These are phyloP conservation scores for Mareca penelope DNA, from an alignment of 2,797 vertebrate genomes.

Conservation along the genomic window DNA sequence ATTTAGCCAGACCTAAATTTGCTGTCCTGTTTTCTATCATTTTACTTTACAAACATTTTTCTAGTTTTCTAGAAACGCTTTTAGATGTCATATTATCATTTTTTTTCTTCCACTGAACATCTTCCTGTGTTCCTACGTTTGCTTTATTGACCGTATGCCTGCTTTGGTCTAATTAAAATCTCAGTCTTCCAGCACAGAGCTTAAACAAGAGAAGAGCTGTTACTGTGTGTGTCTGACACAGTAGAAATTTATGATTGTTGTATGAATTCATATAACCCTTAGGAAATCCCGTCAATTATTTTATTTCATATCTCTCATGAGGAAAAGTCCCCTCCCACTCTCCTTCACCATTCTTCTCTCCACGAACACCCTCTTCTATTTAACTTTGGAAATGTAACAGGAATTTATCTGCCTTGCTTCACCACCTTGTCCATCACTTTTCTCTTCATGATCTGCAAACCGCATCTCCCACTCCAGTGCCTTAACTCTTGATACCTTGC, in stretches of 20 bases:
- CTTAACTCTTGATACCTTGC: background rate
- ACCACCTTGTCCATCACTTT: conserved; percentile 35
- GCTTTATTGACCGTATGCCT: background rate
- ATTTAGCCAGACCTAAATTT: background rate
- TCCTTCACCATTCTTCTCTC: background rate
- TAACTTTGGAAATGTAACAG: background rate
- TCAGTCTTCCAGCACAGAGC: background rate
- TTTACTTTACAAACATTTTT: background rate
- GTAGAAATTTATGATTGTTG: background rate
- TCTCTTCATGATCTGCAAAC: background rate
- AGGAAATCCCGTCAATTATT: background rate
- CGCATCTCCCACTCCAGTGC: background rate
- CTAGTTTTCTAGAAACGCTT: background rate
- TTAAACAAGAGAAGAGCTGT: background rate
- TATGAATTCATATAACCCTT: background rate
- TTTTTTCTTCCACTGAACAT: background rate
- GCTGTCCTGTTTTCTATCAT: background rate
- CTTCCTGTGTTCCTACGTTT: background rate
- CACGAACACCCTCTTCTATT: background rate
- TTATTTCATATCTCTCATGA: conserved; percentile 9
- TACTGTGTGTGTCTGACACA: background rate
- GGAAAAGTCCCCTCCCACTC: background rate
- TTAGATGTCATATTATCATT: background rate
- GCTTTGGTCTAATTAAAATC: background rate
- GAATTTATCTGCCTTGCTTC: background rate